A percentile compares a stretch with the other conserved stretches of the same genome.
These are phyloP conservation scores for Gryllus bimaculatus DNA, from an alignment of 1,140 invertebrate species.

Conservation along the genomic window DNA sequence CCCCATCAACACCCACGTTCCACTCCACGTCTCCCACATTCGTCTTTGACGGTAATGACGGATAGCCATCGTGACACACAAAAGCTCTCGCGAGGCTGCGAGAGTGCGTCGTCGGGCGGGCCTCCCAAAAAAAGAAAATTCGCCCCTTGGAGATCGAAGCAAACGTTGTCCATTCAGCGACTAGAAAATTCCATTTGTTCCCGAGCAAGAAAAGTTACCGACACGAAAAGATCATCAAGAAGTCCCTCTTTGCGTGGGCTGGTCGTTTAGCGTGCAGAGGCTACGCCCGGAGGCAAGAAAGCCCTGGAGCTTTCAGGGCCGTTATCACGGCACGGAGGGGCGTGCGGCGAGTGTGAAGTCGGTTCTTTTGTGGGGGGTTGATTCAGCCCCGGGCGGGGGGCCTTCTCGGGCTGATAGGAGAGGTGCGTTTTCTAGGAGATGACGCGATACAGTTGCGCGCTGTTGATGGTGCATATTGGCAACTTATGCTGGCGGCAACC, in stretches of 20 bases:
- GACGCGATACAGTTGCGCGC: no score
- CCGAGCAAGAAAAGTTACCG: background rate
- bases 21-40: background rate
- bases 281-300: no score
- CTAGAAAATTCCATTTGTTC: constrained; percentile 5
- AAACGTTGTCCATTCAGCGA: background rate
- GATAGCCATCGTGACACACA: background rate
- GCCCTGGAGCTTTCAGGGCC: no score
- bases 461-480: no score
- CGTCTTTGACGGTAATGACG: background rate
- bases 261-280: no score
- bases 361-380: no score
- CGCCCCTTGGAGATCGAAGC: background rate
- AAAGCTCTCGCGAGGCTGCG: background rate
- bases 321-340: no score
- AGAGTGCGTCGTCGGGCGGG: background rate
- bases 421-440: no score
- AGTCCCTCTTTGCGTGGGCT: background rate
- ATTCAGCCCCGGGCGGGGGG: no score
- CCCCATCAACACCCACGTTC: background rate
- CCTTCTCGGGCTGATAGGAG: no score
- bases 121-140: background rate
- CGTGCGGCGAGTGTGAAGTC: no score
- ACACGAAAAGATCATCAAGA: background rate
- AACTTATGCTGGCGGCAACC: no score